Evolutionary conservation across 2,797 vertebrate genomes (phyloP), one percentile per base, ranked within the genome.

Genomic region (Caiman crocodilus): DNA sequence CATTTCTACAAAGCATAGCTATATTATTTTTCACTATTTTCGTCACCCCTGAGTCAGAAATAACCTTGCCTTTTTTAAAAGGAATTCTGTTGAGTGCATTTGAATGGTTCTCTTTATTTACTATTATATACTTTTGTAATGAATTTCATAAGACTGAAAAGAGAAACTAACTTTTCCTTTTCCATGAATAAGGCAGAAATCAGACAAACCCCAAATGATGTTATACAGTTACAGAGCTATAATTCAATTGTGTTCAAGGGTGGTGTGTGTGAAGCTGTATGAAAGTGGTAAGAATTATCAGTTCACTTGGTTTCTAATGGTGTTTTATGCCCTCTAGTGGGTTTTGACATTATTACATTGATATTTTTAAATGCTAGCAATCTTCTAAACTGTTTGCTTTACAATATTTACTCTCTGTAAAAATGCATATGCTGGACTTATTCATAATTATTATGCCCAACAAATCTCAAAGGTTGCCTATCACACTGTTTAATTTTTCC

Each of bases 301-400:
- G 78, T 87, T 90, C 93, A 85, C 82, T 95, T 96, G 93, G 85
- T 93, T 97, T 96, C 94, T 84, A 96, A 95, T 93, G 96, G 96
- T 95, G 50, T 97, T 93, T 97, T 96, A 88, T 97, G 96, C 97
- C 98, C 98, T 92, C 97, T 98, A 96, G 96, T 97, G 98, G 85
- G 11, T 15, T 67, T 61, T 94, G 71, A 6, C 2, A 11, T 89
- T 65, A 77, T 84, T 86, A 64, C 95, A 91, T 3, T 5, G 81
- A 63, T 67, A 32, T 35, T 76, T 85, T 76, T 14, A 1, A 78
- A 50, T 12, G 15, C 2, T n/a, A 32, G 1, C 61, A 7, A 2
- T 13, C n/a, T 74, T 58, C 10, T 77, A 76, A 6, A 2, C 2
- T 10, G 1, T 15, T 3, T n/a, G n/a, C 7, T 1, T n/a, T 79